Evolutionary conservation across 2,113 vertebrate species (phyloP).

Genomic region (Columba livia): DNA sequence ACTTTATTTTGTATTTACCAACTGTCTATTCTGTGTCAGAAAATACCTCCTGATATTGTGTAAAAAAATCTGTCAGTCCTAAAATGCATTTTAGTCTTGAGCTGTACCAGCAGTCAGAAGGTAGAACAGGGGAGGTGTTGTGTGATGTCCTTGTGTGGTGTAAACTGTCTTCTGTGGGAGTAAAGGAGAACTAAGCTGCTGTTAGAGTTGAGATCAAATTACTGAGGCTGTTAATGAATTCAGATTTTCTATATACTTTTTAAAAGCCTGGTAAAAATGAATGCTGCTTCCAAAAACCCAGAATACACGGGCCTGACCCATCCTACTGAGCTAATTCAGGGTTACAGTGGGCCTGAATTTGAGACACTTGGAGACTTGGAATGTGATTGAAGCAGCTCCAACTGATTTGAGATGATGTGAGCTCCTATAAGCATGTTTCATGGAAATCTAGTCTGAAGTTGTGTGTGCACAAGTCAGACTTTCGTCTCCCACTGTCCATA

Average conservation of each 20-base stretch:
- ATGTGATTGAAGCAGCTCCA: not conserved
- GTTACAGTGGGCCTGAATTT: not conserved
- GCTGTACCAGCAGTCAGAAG: not conserved
- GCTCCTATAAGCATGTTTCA: not conserved
- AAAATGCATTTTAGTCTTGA: not conserved
- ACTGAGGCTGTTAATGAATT: not conserved
- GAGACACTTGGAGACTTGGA: not conserved
- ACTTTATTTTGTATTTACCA: not conserved
- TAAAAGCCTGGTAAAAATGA: not conserved
- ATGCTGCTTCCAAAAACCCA: not conserved
- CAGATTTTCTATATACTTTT: not conserved
- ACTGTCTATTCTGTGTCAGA: not conserved
- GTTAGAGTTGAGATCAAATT: not conserved
- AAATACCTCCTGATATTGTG: not conserved
- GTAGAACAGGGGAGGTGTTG: not conserved
- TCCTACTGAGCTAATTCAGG: not conserved
- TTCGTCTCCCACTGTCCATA: not conserved
- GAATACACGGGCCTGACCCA: not conserved
- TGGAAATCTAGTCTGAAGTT: not conserved
- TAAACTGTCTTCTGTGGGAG: rapidly evolving
- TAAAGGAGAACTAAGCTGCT: not conserved
- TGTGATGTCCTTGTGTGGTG: not conserved
- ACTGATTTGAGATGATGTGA: not conserved
- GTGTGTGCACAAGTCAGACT: not conserved
- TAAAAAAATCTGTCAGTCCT: not conserved